Conservation (phyloP, 1,140 invertebrate species). For the Ericerus pela region DNA sequence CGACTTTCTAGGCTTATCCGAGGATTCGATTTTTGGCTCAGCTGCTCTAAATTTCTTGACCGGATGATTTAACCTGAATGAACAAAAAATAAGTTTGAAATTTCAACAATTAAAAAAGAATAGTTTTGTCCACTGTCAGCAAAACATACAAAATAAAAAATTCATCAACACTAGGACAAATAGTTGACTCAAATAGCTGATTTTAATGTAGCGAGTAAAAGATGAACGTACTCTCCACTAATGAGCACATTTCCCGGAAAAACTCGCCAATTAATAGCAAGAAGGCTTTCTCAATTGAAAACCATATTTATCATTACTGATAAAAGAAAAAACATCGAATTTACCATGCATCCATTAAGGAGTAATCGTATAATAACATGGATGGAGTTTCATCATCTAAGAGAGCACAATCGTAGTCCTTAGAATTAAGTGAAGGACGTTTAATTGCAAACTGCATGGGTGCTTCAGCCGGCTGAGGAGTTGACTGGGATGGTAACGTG, state of each 20-base stretch:
- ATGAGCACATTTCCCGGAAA: not conserved
- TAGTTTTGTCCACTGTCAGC: no score
- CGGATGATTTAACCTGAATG: conserved; percentile 60
- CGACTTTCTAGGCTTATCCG: not conserved
- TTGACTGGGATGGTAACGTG: conserved; percentile 5
- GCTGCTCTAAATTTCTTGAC: conserved; percentile 59
- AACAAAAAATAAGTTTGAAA: not conserved
- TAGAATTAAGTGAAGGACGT: conserved; percentile 51
- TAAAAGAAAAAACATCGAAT: conserved; percentile 20
- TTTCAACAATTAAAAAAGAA: not conserved
- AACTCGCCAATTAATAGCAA: not conserved
- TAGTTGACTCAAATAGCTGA: no score
- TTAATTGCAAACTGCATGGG: conserved; percentile 33
- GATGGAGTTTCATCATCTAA: conserved; percentile 58
- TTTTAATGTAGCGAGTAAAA: conserved; percentile 5
- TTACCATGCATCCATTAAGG: conserved; percentile 67
- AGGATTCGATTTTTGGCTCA: conserved; percentile 23
- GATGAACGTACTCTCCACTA: not conserved
- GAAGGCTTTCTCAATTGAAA: not conserved
- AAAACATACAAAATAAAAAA: no score
- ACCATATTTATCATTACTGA: not conserved
- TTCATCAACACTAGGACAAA: no score
- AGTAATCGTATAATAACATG: conserved; percentile 75
- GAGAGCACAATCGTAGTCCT: conserved; percentile 55
- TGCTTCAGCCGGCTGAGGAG: not conserved